Percentiles rank a stretch among this genome's conserved stretches.
These are phyloP conservation scores for Chrysolophus pictus DNA, from an alignment of 2,797 vertebrate species.

Conservation along the genomic window DNA sequence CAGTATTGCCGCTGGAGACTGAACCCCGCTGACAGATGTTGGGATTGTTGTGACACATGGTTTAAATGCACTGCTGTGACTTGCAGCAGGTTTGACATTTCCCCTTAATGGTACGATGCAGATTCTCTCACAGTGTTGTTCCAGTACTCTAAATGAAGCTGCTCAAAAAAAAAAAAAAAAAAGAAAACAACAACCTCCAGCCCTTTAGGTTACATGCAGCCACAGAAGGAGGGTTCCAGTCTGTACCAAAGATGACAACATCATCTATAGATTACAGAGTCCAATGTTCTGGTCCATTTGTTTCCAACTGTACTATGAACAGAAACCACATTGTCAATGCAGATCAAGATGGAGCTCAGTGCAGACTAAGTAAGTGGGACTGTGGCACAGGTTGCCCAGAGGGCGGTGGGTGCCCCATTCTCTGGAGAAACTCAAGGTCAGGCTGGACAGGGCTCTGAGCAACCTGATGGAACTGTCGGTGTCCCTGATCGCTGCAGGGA, in stretches of 20 bases:
- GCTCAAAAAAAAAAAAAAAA: neutral
- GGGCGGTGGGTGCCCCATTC: too few species aligned
- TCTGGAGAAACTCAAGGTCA: too few species aligned
- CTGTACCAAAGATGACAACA: neutral
- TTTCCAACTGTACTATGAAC: neutral
- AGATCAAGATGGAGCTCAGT: neutral
- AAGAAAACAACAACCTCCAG: neutral
- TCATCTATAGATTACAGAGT: neutral
- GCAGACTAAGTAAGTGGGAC: neutral
- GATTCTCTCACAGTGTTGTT: neutral
- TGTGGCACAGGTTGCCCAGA: too few species aligned
- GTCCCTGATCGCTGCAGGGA: too few species aligned
- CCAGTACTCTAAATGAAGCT: neutral
- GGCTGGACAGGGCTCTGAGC: too few species aligned
- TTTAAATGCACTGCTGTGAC: neutral
- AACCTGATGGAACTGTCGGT: too few species aligned
- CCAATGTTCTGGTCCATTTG: neutral
- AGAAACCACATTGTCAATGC: neutral
- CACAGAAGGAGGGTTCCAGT: neutral
- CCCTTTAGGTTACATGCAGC: neutral
- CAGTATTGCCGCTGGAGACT: neutral
- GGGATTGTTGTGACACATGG: rapidly evolving
- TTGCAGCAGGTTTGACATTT: neutral
- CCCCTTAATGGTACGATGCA: neutral
- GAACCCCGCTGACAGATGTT: neutral